Percentiles rank a stretch among this genome's conserved stretches.
These are phyloP conservation scores for Tonatia bakeri DNA, from an alignment of 2,113 vertebrate species.

Conservation along the genomic window DNA sequence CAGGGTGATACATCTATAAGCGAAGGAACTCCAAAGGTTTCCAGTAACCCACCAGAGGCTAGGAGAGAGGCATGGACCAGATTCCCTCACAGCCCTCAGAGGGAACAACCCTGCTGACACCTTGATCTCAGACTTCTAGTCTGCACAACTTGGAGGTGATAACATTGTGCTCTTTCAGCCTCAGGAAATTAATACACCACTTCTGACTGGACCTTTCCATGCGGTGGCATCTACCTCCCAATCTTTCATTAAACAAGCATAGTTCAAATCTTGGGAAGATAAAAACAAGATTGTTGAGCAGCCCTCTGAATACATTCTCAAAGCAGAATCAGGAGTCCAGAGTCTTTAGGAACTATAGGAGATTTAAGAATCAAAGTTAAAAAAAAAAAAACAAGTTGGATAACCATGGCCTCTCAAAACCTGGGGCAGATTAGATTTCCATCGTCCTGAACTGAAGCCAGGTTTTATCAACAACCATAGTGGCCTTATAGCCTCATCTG, in stretches of 20 bases:
- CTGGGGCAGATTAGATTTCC: background rate
- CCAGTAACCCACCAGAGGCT: background rate
- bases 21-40: background rate
- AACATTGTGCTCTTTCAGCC: background rate
- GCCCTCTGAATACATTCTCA: background rate
- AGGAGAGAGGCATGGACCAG: background rate
- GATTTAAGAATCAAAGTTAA: background rate
- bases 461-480: background rate
- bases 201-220: background rate
- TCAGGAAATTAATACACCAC: background rate
- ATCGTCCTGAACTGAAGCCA: background rate
- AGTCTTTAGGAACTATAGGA: background rate
- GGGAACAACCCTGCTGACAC: background rate
- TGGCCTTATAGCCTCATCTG: background rate
- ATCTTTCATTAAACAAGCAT: background rate
- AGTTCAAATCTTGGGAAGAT: background rate
- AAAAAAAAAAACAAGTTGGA: background rate
- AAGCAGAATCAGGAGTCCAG: background rate
- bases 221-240: background rate
- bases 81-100: background rate
- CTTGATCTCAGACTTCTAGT: background rate
- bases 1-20: background rate
- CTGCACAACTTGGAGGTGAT: background rate
- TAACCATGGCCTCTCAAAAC: background rate
- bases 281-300: background rate